Base-by-base conservation (phyloP, 1,140 invertebrate species). In the Drosophila burlai region DNA sequence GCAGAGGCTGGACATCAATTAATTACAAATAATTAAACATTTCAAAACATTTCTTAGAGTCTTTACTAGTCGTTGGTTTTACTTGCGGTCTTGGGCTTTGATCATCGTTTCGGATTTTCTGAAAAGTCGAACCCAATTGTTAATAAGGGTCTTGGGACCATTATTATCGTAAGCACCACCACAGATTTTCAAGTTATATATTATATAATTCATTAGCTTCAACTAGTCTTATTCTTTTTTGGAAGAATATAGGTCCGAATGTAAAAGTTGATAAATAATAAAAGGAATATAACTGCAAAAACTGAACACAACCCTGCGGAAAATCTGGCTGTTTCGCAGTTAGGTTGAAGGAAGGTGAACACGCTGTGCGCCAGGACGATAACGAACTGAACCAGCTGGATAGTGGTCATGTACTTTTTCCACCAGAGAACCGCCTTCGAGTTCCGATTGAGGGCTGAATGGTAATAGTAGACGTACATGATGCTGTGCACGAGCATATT, bases 281-380 rank as follows among this genome's bases (percentile, higher is more conserved):
- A 11, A 31, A 73, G 24, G 31, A 73, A 73, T 24, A 50, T 7
- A 2, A 10, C 0, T 0, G 62, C 26, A 9, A 73, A 8, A 0
- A 29, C 0, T 1, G 21, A 16, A 5, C 10, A 15, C 10, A 40
- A 10, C 2, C 2, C 29, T 11, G 69, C 45, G 0, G 55, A 21
- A 2, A 60, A 26, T 10, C 26, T 54, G 6, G 84, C 49, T 3
- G 55, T 38, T 7, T 94, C 93, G 90, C 97, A 98, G 36, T 96
- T n/a, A 94, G 94, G 43, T 15, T 69, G 75, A 1, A 7, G 2
- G 2, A 62, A 21, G 3, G 36, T 62, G 21, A 45, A 61, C 1
- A 69, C 11, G 29, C 50, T n/a, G 57, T 78, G 65, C 7, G 4
- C 8, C 11, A 78, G 38, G 11, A 78, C n/a, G 8, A 78, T 34